phyloP scores from a whole-genome alignment of 2,113 vertebrate species.

The Tylochromis polylepis region DNA sequence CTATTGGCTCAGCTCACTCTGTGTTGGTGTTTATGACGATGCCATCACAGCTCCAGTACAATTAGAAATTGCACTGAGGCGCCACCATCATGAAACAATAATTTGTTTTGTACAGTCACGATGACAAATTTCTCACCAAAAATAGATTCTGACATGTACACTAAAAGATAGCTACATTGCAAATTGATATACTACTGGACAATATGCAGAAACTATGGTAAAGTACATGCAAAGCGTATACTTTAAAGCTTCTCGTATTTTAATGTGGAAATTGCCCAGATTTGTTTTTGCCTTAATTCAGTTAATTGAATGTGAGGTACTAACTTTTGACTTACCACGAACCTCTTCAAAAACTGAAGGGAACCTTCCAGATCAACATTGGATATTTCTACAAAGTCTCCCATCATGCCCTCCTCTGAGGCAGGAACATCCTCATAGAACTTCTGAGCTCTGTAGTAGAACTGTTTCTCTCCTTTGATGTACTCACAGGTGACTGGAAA shows the following conservation, averaged over 20 bases:
- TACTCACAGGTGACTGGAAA: slow-evolving; percentile 93
- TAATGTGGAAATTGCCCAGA: neutral
- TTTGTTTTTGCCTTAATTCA: neutral
- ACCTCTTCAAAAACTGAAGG: slow-evolving; percentile 84
- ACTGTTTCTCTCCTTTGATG: slow-evolving; percentile 93
- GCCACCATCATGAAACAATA: neutral
- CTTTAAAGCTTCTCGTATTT: neutral
- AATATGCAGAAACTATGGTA: neutral
- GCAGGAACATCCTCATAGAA: slow-evolving; percentile 90
- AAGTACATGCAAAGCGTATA: neutral
- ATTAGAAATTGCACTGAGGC: neutral
- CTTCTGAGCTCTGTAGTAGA: slow-evolving; percentile 89
- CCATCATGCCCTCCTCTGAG: slow-evolving; percentile 96
- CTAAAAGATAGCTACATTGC: neutral
- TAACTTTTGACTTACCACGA: slow-evolving; percentile 77
- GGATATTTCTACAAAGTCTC: slow-evolving; percentile 88
- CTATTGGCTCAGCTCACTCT: neutral
- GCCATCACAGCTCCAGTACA: neutral
- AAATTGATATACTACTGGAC: neutral
- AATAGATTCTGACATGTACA: neutral
- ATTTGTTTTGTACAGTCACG: neutral
- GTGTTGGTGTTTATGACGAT: slow-evolving; percentile 3
- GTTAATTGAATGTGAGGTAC: neutral
- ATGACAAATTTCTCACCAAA: neutral
- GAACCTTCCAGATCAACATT: slow-evolving; percentile 85